Conservation (phyloP, 1,140 invertebrate genomes). For the Goniozus legneri region DNA sequence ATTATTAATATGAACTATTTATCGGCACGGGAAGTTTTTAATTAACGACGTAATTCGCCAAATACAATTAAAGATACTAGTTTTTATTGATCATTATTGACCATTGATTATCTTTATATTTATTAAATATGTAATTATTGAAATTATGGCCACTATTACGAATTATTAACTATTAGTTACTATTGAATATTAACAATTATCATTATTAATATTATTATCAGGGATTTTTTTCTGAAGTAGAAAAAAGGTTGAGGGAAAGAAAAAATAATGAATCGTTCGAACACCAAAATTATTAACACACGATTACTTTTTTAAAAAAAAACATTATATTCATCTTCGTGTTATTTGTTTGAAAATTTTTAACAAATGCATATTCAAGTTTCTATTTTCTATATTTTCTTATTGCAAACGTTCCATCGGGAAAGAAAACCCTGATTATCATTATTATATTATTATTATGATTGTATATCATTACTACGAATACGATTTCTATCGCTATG, state of each 20-base stretch:
- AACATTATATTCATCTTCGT: too few relatives aligned
- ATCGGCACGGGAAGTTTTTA: background rate
- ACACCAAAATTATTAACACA: too few relatives aligned
- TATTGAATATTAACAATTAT: constrained; percentile 15
- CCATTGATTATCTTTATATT: constrained; percentile 13
- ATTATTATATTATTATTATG: constrained; percentile 26
- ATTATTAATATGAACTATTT: constrained; percentile 14
- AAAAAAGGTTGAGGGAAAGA: too few relatives aligned
- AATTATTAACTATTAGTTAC: constrained; percentile 13
- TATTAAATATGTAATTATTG: constrained; percentile 14
- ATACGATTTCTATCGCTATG: too few relatives aligned
- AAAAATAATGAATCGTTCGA: too few relatives aligned
- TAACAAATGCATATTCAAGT: too few relatives aligned
- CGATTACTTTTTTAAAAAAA: too few relatives aligned
- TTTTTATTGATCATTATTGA: constrained; percentile 14
- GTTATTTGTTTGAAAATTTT: too few relatives aligned
- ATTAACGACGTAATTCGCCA: background rate
- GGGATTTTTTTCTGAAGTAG: too few relatives aligned
- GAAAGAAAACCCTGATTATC: constrained; percentile 30
- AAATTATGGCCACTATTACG: constrained; percentile 16
- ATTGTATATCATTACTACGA: constrained; percentile 1
- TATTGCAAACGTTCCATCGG: too few relatives aligned
- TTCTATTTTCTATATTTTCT: too few relatives aligned
- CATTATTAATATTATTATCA: constrained; percentile 18
- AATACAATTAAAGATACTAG: constrained; percentile 9